Base-by-base conservation (phyloP, 2,888 invertebrate species). In the Ochropleura plecta region DNA sequence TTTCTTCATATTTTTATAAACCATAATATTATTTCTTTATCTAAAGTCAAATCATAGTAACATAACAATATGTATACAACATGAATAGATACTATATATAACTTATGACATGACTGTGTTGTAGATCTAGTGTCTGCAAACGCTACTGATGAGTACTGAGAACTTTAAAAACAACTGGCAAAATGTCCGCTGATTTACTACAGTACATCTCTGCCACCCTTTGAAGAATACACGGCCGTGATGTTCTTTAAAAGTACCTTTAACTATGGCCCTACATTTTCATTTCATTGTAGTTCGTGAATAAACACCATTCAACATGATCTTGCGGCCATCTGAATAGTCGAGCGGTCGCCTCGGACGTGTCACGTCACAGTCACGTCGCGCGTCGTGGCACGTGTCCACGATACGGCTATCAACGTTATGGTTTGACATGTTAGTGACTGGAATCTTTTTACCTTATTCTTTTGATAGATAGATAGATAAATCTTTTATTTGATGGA, bases 371-470 rank as follows among this genome's bases (percentile, higher is more conserved):
- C 8, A 51, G 49, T 18, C 30, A 3, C 30, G 69, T n/a, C 57
- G 46, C 14, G 44, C 65, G 76, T 30, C 12, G 48, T 12, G 7
- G 74, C 76, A 42, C 55, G 48, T 16, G 53, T 7, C 42, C 4
- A n/a, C n/a, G 48, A 55, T 7, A 55, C 14, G 6, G 1, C 30
- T 46, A n/a, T 49, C 18, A 44, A 76, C 12, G 18, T 8, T 49
- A 30, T 4, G 49, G 49, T 73, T n/a, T 60, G 46, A 51, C 12
- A 44, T n/a, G 20, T 72, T 8, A 30, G 0, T 14, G 49, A 18
- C 30, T 73, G 53, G 3, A 49, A 0, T 12, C n/a, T 44, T n/a
- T 44, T n/a, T 62, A 7, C 44, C 4, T 6, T 30, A 16, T 20
- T 9, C 16, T 30, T 18, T 20, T 64, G 30, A 30, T 30, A 30